Evolutionary conservation across 2,113 vertebrate genomes (phyloP), one percentile per base, ranked within the genome.

Genomic region (Cyrtonyx montezumae): DNA sequence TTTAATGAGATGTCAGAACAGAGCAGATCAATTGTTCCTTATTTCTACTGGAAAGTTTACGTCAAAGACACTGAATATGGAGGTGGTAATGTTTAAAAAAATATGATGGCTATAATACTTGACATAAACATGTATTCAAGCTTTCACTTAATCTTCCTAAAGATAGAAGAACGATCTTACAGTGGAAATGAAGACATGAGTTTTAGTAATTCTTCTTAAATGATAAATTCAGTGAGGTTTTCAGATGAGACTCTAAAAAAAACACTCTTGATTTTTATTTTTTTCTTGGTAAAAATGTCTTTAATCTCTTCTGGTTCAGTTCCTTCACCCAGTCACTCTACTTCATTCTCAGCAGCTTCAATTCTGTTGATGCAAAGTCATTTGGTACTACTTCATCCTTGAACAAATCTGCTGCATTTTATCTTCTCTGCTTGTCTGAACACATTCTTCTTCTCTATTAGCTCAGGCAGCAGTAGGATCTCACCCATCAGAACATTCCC

Each of bases 371-470:
- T 0, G 18, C 36, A 82, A 87, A 92, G 22, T 32, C 59, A 63
- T 91, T 95, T 94, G 78, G 28, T 89, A 55, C 49, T 87, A 79
- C 80, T 87, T 95, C 88, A 89, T 79, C 80, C 91, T 92, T 87
- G 95, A 93, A 77, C 34, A 93, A 84, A 83, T 87, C 81, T 91
- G 28, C 45, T 55, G 19, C 37, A 74, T 73, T 96, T 96, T 94
- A 43, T 88, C 80, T 88, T 87, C 78, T 87, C 63, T 91, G 82
- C 79, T 90, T 95, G 67, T 79, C 87, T 93, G 81, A 93, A 69
- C 67, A 87, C 25, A 79, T 88, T 91, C 79, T 90, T 91, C 63
- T 95, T 90, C 66, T 93, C 77, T 79, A 73, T 89, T 94, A 84
- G 67, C 92, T 91, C 77, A 76, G 84, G 78, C 58, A 84, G 48